Evolutionary conservation across 2,797 vertebrate genomes (phyloP).

Genomic region (Tokudaia tokunoshimensis): DNA sequence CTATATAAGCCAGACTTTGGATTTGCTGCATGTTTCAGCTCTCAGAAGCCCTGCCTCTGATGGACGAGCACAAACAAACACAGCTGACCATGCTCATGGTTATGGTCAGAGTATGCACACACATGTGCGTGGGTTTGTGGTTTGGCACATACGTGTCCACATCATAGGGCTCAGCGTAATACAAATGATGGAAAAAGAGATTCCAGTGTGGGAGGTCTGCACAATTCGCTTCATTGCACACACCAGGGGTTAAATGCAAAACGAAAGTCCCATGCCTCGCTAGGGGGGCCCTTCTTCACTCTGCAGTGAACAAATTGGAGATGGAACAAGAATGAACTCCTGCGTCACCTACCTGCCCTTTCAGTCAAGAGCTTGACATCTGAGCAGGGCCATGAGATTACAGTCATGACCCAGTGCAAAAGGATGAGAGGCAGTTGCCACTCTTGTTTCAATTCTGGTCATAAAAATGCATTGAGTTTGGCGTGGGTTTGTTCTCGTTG

Average conservation of each 20-base stretch:
- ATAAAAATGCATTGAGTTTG: constrained; percentile 85
- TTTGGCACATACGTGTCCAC: background rate
- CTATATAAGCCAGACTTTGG: background rate
- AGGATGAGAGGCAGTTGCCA: constrained; percentile 79
- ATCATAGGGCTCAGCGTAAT: background rate
- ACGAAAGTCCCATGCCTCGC: constrained; percentile 17
- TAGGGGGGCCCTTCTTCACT: constrained; percentile 62
- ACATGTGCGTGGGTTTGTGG: too few species aligned
- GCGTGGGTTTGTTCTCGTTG: constrained; percentile 75
- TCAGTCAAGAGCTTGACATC: constrained; percentile 78
- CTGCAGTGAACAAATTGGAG: constrained; percentile 78
- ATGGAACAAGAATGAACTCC: constrained; percentile 79
- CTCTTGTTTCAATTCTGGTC: constrained; percentile 79
- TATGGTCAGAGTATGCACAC: background rate
- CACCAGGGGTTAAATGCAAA: constrained; percentile 52
- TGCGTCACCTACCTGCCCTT: constrained; percentile 77
- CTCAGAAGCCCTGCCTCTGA: background rate
- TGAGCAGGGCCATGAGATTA: constrained; percentile 79
- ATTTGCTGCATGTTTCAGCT: background rate
- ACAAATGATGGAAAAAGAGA: constrained; percentile 21
- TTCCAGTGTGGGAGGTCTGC: background rate
- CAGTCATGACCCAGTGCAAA: constrained; percentile 79
- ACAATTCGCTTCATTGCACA: background rate
- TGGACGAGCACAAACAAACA: background rate
- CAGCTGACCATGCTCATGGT: background rate